These are phyloP conservation scores for Aptenodytes patagonicus DNA, from an alignment of 2,113 vertebrate genomes.

Conservation along the genomic window DNA sequence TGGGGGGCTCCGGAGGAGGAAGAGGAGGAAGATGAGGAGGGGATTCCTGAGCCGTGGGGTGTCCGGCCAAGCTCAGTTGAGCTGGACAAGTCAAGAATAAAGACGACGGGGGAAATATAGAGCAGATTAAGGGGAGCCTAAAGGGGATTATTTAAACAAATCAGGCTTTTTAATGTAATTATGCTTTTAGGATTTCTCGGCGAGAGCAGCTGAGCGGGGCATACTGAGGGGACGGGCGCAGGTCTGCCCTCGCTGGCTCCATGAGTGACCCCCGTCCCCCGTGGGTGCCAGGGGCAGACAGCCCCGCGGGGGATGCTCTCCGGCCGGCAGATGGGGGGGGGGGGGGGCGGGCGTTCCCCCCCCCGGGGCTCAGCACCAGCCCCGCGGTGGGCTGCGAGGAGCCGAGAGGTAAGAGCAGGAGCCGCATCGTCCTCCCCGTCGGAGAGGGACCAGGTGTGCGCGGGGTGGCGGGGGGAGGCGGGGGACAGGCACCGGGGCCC, in stretches of 20 bases:
- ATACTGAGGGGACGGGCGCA: accelerated
- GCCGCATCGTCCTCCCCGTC: background rate
- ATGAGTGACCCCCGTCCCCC: background rate
- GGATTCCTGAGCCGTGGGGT: background rate
- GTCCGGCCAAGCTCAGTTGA: background rate
- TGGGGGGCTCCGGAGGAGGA: background rate
- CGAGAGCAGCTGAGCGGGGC: background rate
- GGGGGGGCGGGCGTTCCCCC: too few species aligned
- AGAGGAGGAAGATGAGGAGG: background rate
- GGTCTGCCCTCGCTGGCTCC: background rate
- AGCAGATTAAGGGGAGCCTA: background rate
- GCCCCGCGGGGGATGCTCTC: background rate
- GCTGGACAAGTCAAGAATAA: background rate
- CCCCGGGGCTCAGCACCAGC: background rate
- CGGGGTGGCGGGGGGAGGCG: background rate
- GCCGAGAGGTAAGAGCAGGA: background rate
- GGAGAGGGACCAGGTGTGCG: background rate
- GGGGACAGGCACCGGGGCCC: background rate
- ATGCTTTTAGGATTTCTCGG: background rate
- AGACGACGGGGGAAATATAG: background rate
- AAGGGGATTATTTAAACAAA: conserved; percentile 46
- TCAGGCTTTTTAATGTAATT: conserved; percentile 11
- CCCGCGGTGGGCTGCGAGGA: background rate
- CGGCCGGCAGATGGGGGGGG: background rate
- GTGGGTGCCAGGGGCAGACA: background rate